phyloP scores from a whole-genome alignment of 1,140 invertebrate genomes.

The Hycleus cichorii region DNA sequence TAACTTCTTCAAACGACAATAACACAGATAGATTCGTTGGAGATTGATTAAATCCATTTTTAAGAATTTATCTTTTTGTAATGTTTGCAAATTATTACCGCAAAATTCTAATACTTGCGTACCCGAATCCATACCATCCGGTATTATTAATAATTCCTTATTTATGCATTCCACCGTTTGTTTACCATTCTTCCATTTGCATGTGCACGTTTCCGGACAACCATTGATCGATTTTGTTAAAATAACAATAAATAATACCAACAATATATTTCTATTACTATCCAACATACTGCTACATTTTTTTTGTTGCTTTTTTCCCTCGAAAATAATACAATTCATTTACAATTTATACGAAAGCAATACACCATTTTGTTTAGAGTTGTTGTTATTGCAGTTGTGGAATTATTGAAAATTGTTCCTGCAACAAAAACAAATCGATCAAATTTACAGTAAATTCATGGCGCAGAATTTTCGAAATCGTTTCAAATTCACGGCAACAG shows the following conservation, averaged over 20 bases:
- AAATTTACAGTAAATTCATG: too few relatives aligned
- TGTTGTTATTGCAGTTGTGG: too few relatives aligned
- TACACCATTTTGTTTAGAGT: too few relatives aligned
- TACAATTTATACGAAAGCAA: background rate
- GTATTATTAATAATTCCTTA: conserved; percentile 64
- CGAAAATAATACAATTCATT: background rate
- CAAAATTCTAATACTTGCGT: conserved; percentile 83
- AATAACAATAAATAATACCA: background rate
- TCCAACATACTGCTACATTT: background rate
- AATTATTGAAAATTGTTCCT: too few relatives aligned
- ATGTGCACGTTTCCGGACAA: conserved; percentile 70
- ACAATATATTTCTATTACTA: background rate
- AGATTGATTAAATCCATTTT: conserved; percentile 74
- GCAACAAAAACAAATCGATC: too few relatives aligned
- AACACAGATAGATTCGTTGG: conserved; percentile 74
- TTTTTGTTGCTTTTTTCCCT: background rate
- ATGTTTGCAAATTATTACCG: conserved; percentile 68
- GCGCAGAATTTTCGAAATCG: too few relatives aligned
- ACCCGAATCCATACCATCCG: conserved; percentile 74
- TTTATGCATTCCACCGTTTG: conserved; percentile 80
- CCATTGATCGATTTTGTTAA: conserved; percentile 30
- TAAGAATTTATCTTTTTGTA: conserved; percentile 69
- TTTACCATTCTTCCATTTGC: conserved; percentile 89
- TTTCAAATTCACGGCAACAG: too few relatives aligned
- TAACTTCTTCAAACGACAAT: conserved; percentile 67